These are phyloP conservation scores for Corynorhinus townsendii DNA, from an alignment of 2,113 vertebrate genomes.

Conservation along the genomic window DNA sequence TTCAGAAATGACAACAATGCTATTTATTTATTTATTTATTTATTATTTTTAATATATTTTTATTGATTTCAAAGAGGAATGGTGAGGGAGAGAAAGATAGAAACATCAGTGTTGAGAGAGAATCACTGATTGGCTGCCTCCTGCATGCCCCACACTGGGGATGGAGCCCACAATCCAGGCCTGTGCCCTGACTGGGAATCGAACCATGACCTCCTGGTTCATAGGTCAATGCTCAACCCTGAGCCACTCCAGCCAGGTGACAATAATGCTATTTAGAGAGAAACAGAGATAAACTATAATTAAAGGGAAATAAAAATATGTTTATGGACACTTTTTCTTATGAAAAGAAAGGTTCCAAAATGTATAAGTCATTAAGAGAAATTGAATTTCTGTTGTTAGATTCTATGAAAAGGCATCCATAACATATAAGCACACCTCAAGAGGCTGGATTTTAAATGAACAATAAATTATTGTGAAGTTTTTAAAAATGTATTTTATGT, in stretches of 20 bases:
- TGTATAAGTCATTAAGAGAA: not conserved
- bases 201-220: no score
- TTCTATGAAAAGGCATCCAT: not conserved
- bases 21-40: not conserved
- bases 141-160: no score
- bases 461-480: not conserved
- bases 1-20: not conserved
- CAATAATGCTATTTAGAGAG: not conserved
- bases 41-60: no score
- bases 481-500: slow-evolving; percentile 3
- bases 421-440: not conserved
- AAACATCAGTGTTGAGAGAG: no score
- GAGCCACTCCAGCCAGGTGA: not conserved
- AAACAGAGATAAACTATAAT: not conserved
- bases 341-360: not conserved
- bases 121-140: no score
- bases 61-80: no score
- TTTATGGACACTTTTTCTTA: not conserved
- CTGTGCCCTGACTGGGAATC: no score
- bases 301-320: not conserved
- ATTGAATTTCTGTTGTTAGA: not conserved
- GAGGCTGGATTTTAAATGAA: not conserved
- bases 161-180: no score
- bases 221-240: no score
- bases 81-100: no score